phyloP scores from a whole-genome alignment of 2,888 invertebrate species.

The Nemotelus pantherinus region DNA sequence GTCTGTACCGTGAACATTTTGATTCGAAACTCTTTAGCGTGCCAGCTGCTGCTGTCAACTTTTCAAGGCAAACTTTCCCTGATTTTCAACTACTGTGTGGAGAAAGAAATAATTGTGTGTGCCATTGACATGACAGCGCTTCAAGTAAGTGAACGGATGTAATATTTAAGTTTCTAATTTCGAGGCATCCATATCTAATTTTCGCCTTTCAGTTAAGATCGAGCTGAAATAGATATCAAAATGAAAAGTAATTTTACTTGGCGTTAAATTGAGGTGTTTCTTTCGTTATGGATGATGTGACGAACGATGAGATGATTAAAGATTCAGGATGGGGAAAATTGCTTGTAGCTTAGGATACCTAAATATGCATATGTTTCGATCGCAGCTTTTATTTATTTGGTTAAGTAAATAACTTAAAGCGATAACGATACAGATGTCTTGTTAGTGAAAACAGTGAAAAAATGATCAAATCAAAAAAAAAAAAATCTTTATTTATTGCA shows the following conservation, averaged over 20 bases:
- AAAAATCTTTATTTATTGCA: too few species aligned
- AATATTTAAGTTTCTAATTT: conserved; percentile 28
- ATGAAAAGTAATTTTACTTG: conserved; percentile 18
- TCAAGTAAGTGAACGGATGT: not conserved
- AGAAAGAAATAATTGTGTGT: conserved; percentile 5
- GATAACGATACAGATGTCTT: too few species aligned
- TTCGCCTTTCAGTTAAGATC: conserved; percentile 8
- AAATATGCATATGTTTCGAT: too few species aligned
- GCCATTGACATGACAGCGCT: not conserved
- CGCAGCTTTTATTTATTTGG: too few species aligned
- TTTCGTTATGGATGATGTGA: not conserved
- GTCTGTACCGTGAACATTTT: conserved; percentile 6
- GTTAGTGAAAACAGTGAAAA: too few species aligned
- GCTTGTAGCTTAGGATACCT: too few species aligned
- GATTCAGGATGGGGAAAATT: conserved; percentile 4
- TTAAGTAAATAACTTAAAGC: too few species aligned
- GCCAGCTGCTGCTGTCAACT: conserved; percentile 44
- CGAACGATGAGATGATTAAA: conserved; percentile 33
- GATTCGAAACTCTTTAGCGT: conserved; percentile 15
- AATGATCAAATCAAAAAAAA: too few species aligned
- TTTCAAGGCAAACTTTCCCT: conserved; percentile 40
- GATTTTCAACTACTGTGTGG: conserved; percentile 17
- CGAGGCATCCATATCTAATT: conserved; percentile 29
- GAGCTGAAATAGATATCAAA: conserved; percentile 6
- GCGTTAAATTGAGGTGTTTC: conserved; percentile 36